phyloP scores from a whole-genome alignment of 2,113 vertebrate species.

The Nematolebias whitei region DNA sequence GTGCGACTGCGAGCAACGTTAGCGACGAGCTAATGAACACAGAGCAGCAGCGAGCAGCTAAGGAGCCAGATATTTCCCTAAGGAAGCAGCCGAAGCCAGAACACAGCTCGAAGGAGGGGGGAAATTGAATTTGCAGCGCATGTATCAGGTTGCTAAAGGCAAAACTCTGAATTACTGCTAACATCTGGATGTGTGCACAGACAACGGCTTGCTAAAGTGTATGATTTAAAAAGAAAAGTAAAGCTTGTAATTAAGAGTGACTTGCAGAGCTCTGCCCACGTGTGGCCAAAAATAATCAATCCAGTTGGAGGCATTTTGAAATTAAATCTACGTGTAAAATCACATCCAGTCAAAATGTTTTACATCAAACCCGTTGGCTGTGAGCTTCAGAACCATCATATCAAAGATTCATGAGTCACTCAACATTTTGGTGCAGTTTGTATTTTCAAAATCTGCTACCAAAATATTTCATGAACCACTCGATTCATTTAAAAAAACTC shows the following conservation, averaged over 20 bases:
- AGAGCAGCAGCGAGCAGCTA: neutral
- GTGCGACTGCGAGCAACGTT: neutral
- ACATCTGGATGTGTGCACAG: neutral
- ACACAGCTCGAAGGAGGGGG: neutral
- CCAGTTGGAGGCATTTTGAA: neutral
- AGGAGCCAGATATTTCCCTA: neutral
- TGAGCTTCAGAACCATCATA: neutral
- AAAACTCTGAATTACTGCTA: conserved; percentile 12
- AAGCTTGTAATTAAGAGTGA: neutral
- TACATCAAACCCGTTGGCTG: neutral
- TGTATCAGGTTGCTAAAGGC: neutral
- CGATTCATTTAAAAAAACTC: too few species aligned
- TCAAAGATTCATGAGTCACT: neutral
- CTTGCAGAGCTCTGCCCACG: neutral
- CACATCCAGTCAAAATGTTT: neutral
- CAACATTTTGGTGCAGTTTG: neutral
- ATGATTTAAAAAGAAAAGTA: neutral
- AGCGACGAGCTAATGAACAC: neutral
- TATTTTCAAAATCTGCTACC: neutral
- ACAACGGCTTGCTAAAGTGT: conserved; percentile 1
- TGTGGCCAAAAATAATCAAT: neutral
- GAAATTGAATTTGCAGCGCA: neutral
- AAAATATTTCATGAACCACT: too few species aligned
- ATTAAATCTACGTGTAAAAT: neutral
- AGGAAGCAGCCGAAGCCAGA: conserved; percentile 1